phyloP scores from a whole-genome alignment of 2,888 invertebrate species.

The Hololepta plana region DNA sequence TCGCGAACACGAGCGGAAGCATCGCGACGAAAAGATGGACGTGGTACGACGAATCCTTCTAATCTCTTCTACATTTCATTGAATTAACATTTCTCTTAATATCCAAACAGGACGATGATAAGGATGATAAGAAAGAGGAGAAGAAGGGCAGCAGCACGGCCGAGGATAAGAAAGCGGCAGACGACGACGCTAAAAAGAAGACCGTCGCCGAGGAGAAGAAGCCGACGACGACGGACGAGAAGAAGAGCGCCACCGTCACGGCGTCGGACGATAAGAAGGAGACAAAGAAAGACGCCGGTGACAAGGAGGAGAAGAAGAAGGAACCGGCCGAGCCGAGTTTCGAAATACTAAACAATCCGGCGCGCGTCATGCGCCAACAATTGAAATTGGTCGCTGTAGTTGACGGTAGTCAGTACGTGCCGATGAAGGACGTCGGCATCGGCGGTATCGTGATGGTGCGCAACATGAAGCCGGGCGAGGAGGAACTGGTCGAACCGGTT shows the following conservation, averaged over 20 bases:
- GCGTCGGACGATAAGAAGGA: slow-evolving; percentile 25
- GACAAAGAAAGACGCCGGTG: slow-evolving; percentile 33
- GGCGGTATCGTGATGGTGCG: slow-evolving; percentile 94
- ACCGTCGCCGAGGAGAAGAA: slow-evolving; percentile 23
- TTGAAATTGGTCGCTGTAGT: slow-evolving; percentile 56
- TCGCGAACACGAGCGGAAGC: slow-evolving; percentile 51
- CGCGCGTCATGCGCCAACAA: slow-evolving; percentile 85
- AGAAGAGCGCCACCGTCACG: slow-evolving; percentile 12
- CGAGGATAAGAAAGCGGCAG: slow-evolving; percentile 15
- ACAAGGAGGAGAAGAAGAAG: slow-evolving; percentile 41
- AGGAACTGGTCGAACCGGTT: slow-evolving; percentile 74
- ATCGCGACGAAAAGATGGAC: slow-evolving; percentile 63
- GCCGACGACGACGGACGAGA: slow-evolving; percentile 10
- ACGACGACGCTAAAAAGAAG: slow-evolving; percentile 12
- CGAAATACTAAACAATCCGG: slow-evolving; percentile 88
- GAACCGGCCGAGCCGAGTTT: slow-evolving; percentile 78
- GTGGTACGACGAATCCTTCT: too few relatives aligned
- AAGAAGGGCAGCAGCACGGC: slow-evolving; percentile 11
- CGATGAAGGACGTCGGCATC: slow-evolving; percentile 81
- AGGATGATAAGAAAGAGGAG: slow-evolving; percentile 16
- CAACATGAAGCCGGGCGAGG: slow-evolving; percentile 59
- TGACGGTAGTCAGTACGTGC: slow-evolving; percentile 63
- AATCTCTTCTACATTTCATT: too few relatives aligned
- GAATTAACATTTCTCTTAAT: slow-evolving; percentile 6
- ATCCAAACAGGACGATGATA: slow-evolving; percentile 11